Percentiles rank a stretch among this genome's conserved stretches.
Evolutionary conservation across 2,888 invertebrate species (phyloP).

Genomic region (Stictocephala bisonia): DNA sequence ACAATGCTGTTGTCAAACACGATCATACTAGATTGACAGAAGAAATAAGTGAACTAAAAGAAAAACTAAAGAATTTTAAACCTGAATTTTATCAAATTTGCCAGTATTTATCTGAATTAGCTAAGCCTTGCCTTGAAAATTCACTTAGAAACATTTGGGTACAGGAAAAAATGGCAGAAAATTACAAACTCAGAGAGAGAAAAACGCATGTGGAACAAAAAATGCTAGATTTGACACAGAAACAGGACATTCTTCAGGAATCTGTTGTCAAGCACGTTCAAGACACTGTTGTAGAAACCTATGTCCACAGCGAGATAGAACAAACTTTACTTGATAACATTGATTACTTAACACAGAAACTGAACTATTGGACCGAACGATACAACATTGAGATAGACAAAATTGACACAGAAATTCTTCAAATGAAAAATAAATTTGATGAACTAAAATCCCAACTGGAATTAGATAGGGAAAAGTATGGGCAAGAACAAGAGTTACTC

Average conservation of each 20-base stretch:
- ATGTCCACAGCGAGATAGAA: neutral
- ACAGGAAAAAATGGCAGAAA: neutral
- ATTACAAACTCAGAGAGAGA: neutral
- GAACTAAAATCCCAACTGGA: neutral
- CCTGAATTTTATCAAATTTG: neutral
- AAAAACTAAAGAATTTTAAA: neutral
- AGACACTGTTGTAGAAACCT: neutral
- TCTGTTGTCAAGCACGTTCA: neutral
- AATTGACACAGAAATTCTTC: constrained; percentile 4
- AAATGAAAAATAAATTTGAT: neutral
- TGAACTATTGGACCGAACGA: neutral
- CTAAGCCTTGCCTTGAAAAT: neutral
- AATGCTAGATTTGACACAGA: neutral
- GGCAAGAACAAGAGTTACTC: too few species aligned
- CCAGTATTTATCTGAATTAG: neutral
- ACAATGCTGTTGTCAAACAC: neutral
- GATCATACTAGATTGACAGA: neutral
- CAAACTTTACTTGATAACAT: too few species aligned
- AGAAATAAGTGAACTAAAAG: neutral
- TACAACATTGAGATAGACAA: constrained; percentile 17
- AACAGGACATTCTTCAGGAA: neutral
- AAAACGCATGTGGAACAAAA: neutral
- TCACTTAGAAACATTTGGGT: neutral
- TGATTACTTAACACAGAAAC: too few species aligned
- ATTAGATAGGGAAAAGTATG: too few species aligned